Evolutionary conservation across 1,140 invertebrate species (phyloP).

Genomic region (Forficula auricularia): DNA sequence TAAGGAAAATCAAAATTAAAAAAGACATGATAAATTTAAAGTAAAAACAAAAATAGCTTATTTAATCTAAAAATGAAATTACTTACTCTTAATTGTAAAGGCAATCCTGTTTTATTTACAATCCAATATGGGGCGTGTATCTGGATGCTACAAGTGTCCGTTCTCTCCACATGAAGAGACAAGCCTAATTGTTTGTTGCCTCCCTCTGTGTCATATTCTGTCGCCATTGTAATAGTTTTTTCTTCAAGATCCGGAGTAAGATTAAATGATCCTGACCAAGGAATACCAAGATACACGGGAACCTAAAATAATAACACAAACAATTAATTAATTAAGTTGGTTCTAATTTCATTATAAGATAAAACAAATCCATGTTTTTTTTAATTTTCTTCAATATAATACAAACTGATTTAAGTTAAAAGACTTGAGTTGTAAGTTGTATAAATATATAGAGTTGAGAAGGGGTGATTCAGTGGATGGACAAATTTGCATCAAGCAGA

Average conservation of each 20-base stretch:
- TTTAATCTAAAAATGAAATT: background rate
- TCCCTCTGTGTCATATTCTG: slow-evolving; percentile 43
- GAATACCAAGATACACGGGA: slow-evolving; percentile 42
- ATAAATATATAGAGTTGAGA: no score
- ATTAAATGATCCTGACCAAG: slow-evolving; percentile 52
- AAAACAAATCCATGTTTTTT: slow-evolving; percentile 4
- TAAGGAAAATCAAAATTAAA: no score
- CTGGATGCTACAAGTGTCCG: slow-evolving; percentile 41
- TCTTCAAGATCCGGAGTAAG: slow-evolving; percentile 48
- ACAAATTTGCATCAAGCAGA: no score
- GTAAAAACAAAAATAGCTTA: background rate
- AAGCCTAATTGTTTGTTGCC: slow-evolving; percentile 46
- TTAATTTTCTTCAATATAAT: no score
- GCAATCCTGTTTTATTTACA: slow-evolving; percentile 69
- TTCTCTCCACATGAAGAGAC: slow-evolving; percentile 41
- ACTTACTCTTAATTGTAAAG: slow-evolving; percentile 56
- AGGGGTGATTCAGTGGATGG: no score
- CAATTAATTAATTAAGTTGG: background rate
- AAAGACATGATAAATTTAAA: background rate
- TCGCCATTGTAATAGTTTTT: slow-evolving; percentile 44
- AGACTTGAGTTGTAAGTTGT: no score
- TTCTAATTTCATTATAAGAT: slow-evolving; percentile 1
- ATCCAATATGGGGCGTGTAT: slow-evolving; percentile 80
- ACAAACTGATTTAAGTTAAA: no score
- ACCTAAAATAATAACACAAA: slow-evolving; percentile 24